phyloP scores from a whole-genome alignment of 2,888 invertebrate genomes.

The Drosophila flavopinicola region DNA sequence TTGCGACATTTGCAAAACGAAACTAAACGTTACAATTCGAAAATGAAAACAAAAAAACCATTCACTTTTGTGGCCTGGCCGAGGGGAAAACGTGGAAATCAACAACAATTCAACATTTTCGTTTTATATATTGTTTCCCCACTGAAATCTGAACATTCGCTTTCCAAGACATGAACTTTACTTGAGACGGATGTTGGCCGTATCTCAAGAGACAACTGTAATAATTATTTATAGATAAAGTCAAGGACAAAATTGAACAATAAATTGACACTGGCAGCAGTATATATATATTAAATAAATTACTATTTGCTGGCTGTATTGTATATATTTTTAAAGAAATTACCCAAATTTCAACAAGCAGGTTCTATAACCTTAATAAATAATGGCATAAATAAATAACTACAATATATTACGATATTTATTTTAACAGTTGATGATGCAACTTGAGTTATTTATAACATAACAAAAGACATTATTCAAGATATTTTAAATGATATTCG shows the following conservation, averaged over 20 bases:
- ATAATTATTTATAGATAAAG: slow-evolving; percentile 11
- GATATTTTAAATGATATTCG: too few species aligned
- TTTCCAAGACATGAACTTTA: slow-evolving; percentile 20
- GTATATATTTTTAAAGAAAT: not conserved
- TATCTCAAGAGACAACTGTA: slow-evolving; percentile 24
- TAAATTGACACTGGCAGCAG: slow-evolving; percentile 1
- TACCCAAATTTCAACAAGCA: not conserved
- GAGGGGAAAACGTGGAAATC: slow-evolving; percentile 70
- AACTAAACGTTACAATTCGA: slow-evolving; percentile 48
- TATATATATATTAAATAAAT: not conserved
- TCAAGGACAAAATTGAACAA: slow-evolving; percentile 34
- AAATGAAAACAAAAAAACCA: slow-evolving; percentile 36
- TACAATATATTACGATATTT: not conserved
- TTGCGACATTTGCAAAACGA: slow-evolving; percentile 73
- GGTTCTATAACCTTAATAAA: slow-evolving; percentile 1
- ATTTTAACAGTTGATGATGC: too few species aligned
- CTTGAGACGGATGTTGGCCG: slow-evolving; percentile 21
- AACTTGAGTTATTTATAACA: too few species aligned
- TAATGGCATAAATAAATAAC: not conserved
- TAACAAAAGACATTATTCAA: too few species aligned
- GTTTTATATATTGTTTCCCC: slow-evolving; percentile 28
- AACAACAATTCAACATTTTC: slow-evolving; percentile 48
- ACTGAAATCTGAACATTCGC: slow-evolving; percentile 35
- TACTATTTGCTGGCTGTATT: not conserved
- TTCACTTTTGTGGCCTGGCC: slow-evolving; percentile 64